Evolutionary conservation across 2,888 invertebrate species (phyloP), one percentile per base, ranked within the genome.

Genomic region (Theodoxus fluviatilis): DNA sequence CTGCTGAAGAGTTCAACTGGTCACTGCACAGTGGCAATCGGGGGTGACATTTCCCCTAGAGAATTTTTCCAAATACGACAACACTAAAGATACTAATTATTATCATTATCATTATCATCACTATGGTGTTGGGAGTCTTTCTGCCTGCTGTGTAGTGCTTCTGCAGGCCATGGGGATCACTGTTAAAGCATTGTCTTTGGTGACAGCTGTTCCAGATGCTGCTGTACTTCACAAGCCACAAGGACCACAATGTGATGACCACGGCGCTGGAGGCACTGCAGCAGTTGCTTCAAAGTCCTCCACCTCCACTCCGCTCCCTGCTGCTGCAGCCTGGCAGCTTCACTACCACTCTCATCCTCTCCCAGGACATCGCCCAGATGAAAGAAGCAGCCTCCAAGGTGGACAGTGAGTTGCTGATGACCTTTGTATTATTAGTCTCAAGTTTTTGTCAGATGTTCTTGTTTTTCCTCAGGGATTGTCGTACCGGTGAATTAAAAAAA

Each of bases 181-280:
- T n/a, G n/a, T n/a, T n/a, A n/a, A n/a, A n/a, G n/a, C n/a, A n/a
- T n/a, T n/a, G n/a, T n/a, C n/a, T n/a, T n/a, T n/a, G n/a, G 18
- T 49, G 18, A n/a, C 77, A 88, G 88, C 82, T 88, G 49, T 87
- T 86, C 78, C 87, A 88, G 78, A 85, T 90, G 49, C 80, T 88
- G 40, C 76, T 89, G 90, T 91, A 80, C 78, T 87, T 86, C 79
- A 78, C 84, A 9, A 82, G 84, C 66, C 92, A 92, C 79, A 87
- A 89, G 7, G 94, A 96, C 87, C 96, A 96, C 87, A 95, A 95
- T 86, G 91, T 95, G 71, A 92, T 94, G 78, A 95, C 95, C 83
- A 92, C 94, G 0, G 91, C 95, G 25, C 89, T 97, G 84, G 97
- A 98, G 81, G 86, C 89, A 1, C 88, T 94, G 37, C 90, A 91